phyloP scores from a whole-genome alignment of 2,797 vertebrate species.

The Allobates femoralis region DNA sequence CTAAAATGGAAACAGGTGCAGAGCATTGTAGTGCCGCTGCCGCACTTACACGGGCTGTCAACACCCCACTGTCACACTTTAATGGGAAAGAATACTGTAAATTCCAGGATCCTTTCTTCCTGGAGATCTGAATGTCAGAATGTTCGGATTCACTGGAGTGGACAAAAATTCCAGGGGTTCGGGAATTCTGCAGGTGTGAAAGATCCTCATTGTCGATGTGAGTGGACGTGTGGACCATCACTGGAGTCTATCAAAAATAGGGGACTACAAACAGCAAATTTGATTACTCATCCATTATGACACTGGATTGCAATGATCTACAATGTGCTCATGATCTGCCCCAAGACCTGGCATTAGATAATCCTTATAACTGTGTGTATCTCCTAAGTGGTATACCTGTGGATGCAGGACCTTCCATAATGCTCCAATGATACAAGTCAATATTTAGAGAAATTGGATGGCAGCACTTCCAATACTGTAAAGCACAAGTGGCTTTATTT shows the following conservation, averaged over 20 bases:
- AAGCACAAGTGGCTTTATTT: too few species aligned
- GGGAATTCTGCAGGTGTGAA: slow-evolving; percentile 66
- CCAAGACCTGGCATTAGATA: too few species aligned
- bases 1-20: slow-evolving; percentile 66
- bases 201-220: slow-evolving; percentile 62
- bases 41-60: slow-evolving; percentile 38
- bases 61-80: slow-evolving; percentile 59
- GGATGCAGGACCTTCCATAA: too few species aligned
- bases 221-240: slow-evolving; percentile 51
- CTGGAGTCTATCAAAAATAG: not conserved
- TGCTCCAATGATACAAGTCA: too few species aligned
- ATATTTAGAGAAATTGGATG: too few species aligned
- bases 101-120: slow-evolving; percentile 66
- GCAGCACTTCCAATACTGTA: too few species aligned
- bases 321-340: not conserved
- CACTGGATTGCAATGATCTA: not conserved
- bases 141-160: slow-evolving; percentile 55
- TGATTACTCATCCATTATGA: not conserved
- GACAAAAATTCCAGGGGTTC: slow-evolving; percentile 61
- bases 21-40: slow-evolving; percentile 39
- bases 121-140: slow-evolving; percentile 54
- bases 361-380: too few species aligned
- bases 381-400: too few species aligned
- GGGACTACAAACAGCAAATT: not conserved
- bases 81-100: slow-evolving; percentile 47